Evolutionary conservation across 2,113 vertebrate species (phyloP), one percentile per base, ranked within the genome.

Genomic region (Urocynchramus pylzowi): DNA sequence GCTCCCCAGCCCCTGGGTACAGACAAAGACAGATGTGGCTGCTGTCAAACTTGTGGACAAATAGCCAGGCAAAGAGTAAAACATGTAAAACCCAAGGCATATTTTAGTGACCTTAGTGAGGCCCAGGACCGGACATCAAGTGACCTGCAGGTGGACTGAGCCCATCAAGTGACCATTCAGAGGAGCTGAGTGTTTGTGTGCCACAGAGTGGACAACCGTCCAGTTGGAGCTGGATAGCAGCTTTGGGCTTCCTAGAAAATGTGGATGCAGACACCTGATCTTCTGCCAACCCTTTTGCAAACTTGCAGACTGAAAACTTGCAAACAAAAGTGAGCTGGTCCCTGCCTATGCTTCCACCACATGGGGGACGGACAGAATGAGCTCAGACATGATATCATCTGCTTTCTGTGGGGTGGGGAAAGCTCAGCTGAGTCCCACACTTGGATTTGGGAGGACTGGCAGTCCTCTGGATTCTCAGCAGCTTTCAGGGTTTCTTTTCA

Each of bases 401-500:
- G 17, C 59, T 90, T 86, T 74, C 57, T 1, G 1, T 61, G 82
- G 50, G 50, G 70, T 69, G 59, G 67, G 63, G 44, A 86, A 47
- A 73, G 37, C 81, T 85, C 8, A 0, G 12, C 26, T 30, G 53
- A 39, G 65, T 89, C 87, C 67, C 87, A 88, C 0, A 0, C 59
- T 90, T 2, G 3, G 69, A 33, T 76, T 3, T 76, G 26, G 69
- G 57, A 87, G 74, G 44, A 64, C 56, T 94, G 78, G 44, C n/a
- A 90, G 63, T 16, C 41, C n/a, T 77, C 61, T 83, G 70, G 60
- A 50, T 77, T 77, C 92, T 87, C 90, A 91, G 75, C 60, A 92
- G 23, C 73, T 92, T 95, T 73, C 47, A 68, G 61, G 21, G 57
- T 78, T 91, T 82, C 61, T 81, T 67, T 71, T 80, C 60, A 49